These are phyloP conservation scores for Hystrix brachyura DNA, from an alignment of 2,113 vertebrate species.

Conservation along the genomic window DNA sequence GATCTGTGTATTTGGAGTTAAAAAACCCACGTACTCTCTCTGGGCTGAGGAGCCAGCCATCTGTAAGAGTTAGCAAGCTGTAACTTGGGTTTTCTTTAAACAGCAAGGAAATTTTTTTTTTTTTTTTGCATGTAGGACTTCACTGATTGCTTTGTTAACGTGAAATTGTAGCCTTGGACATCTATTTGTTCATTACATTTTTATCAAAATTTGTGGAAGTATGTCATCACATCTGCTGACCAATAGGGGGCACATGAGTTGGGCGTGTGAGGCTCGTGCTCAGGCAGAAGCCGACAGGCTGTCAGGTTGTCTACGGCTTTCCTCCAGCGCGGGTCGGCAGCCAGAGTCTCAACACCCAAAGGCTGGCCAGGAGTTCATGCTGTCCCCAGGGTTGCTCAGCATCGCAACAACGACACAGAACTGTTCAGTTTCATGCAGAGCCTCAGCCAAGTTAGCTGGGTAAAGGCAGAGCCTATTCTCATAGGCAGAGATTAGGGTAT, in stretches of 20 bases:
- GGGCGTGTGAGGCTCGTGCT: background rate
- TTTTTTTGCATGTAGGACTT: slow-evolving; percentile 6
- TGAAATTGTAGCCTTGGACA: background rate
- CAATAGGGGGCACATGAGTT: background rate
- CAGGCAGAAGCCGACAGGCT: background rate
- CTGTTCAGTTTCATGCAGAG: background rate
- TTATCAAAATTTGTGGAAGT: background rate
- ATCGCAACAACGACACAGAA: background rate
- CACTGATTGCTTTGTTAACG: slow-evolving; percentile 16
- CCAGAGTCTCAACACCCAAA: background rate
- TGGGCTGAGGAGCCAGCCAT: background rate
- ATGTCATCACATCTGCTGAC: background rate
- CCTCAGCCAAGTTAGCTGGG: background rate
- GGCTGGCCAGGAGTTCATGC: accelerated
- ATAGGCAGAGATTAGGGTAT: background rate
- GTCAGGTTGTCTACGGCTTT: background rate
- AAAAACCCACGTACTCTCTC: background rate
- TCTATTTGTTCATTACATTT: background rate
- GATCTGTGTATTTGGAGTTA: background rate
- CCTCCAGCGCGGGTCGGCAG: background rate
- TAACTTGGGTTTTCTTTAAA: background rate
- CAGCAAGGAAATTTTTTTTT: background rate
- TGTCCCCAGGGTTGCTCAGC: background rate
- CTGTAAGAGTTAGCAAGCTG: background rate
- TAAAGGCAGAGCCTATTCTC: background rate